These are phyloP conservation scores for Lamellibrachia columna DNA, from an alignment of 2,888 invertebrate genomes.

Conservation along the genomic window DNA sequence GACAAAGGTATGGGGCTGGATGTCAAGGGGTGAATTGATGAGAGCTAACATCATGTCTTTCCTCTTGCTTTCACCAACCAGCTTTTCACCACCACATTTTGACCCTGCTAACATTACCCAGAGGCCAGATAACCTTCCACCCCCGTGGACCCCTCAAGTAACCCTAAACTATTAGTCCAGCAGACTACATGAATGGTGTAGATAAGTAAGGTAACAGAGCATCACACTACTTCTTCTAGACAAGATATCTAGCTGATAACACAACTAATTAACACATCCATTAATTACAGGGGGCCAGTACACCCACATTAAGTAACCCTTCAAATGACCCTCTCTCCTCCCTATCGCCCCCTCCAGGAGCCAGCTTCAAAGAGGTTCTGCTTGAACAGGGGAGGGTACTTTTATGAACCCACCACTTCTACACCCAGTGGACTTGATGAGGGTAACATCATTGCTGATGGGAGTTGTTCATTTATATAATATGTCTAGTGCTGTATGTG, in stretches of 20 bases:
- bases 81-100: background rate
- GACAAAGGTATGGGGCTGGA: background rate
- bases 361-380: background rate
- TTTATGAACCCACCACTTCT: background rate
- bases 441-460: background rate
- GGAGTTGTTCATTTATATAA: background rate
- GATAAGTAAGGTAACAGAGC: background rate
- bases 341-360: background rate
- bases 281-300: background rate
- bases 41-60: background rate
- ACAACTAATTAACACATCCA: background rate
- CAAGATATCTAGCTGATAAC: background rate
- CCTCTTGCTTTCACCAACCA: background rate
- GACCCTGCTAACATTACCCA: background rate
- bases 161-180: conserved; percentile 10
- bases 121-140: conserved; percentile 1
- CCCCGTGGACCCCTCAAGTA: background rate
- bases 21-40: background rate
- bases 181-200: background rate
- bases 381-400: background rate
- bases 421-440: background rate
- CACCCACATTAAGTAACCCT: background rate
- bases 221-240: background rate
- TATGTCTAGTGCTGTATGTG: background rate
- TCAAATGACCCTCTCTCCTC: background rate